A percentile compares a stretch with the other conserved stretches of the same genome.
Evolutionary conservation across 2,888 invertebrate species (phyloP).

Genomic region (Idaea dimidiata): DNA sequence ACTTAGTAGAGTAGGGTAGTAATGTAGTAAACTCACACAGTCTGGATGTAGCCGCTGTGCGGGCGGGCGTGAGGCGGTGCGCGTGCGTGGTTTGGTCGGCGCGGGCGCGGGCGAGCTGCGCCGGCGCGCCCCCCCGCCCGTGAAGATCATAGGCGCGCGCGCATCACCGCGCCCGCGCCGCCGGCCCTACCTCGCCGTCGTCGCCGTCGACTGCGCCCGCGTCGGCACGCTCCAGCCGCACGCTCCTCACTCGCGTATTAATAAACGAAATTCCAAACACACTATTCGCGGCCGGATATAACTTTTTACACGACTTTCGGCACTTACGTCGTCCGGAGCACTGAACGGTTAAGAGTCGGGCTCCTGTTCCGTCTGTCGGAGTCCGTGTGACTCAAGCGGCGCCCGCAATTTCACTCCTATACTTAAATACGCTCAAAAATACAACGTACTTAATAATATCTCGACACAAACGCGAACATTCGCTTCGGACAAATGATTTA

Average conservation of each 20-base stretch:
- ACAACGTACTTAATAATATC: constrained; percentile 51
- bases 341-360: constrained; percentile 65
- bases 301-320: constrained; percentile 80
- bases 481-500: constrained; percentile 49
- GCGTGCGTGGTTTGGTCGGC: constrained; percentile 44
- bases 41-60: constrained; percentile 54
- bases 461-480: constrained; percentile 45
- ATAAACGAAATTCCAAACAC: constrained; percentile 76
- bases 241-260: constrained; percentile 61
- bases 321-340: constrained; percentile 77
- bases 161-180: constrained; percentile 43
- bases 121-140: constrained; percentile 78
- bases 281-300: constrained; percentile 75
- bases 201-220: constrained; percentile 32
- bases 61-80: constrained; percentile 47
- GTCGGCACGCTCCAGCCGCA: constrained; percentile 32
- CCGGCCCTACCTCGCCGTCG: constrained; percentile 24
- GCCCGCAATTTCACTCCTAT: constrained; percentile 41
- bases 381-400: constrained; percentile 60
- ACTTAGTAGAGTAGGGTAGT: constrained; percentile 12
- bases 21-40: constrained; percentile 52
- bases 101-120: constrained; percentile 68
- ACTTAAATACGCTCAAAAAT: constrained; percentile 50
- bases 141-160: constrained; percentile 75
- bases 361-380: constrained; percentile 65